Conservation (phyloP, 2,797 vertebrate genomes). For the Crenichthys baileyi region DNA sequence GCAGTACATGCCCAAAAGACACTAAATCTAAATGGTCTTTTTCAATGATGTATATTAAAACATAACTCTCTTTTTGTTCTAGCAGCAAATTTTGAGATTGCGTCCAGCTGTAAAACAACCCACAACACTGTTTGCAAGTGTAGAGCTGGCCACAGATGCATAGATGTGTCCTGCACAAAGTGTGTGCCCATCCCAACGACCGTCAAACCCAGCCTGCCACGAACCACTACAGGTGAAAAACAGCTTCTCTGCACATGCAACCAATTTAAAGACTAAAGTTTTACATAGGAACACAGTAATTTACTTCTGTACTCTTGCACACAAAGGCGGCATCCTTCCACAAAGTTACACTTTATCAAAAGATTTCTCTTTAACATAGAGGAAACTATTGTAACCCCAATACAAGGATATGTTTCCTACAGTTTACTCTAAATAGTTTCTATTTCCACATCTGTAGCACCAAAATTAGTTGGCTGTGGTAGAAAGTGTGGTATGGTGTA, state of each 20-base stretch:
- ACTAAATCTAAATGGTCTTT: background rate
- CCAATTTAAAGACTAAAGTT: background rate
- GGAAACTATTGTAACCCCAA: background rate
- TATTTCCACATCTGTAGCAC: slow-evolving; percentile 2
- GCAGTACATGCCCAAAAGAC: background rate
- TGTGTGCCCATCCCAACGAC: slow-evolving; percentile 45
- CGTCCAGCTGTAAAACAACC: slow-evolving; percentile 18
- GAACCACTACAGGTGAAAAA: slow-evolving; percentile 38
- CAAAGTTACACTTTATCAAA: background rate
- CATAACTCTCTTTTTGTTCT: background rate
- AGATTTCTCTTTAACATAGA: background rate
- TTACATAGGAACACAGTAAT: background rate
- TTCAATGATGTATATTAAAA: background rate
- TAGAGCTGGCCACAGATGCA: slow-evolving; percentile 64
- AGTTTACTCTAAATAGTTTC: background rate
- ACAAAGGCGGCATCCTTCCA: background rate
- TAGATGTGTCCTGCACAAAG: slow-evolving; percentile 13
- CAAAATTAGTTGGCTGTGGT: background rate
- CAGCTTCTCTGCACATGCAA: accelerated
- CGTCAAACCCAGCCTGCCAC: background rate
- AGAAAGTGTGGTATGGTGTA: background rate
- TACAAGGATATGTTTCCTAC: slow-evolving; percentile 1
- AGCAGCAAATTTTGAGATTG: slow-evolving; percentile 52
- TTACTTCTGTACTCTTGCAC: background rate
- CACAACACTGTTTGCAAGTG: slow-evolving; percentile 69